Evolutionary conservation across 2,113 vertebrate species (phyloP).

Genomic region (Lamprotornis superbus): DNA sequence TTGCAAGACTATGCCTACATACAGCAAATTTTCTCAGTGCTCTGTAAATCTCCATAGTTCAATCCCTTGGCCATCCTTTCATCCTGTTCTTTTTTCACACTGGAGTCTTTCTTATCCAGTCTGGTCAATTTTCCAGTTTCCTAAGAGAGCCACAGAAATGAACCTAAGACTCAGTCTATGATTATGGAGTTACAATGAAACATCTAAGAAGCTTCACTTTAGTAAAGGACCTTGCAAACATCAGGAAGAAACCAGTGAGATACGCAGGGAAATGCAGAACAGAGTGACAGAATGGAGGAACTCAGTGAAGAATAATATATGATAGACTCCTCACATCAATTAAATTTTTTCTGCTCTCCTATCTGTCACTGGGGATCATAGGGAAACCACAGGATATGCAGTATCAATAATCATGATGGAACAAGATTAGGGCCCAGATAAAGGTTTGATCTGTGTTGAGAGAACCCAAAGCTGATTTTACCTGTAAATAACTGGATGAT

Average conservation of each 20-base stretch:
- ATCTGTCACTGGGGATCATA: not conserved
- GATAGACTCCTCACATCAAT: not conserved
- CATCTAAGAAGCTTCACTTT: not conserved
- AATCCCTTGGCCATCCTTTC: not conserved
- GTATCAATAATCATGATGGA: not conserved
- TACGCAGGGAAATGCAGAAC: not conserved
- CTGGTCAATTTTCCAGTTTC: not conserved
- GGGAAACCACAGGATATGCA: not conserved
- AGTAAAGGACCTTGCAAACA: not conserved
- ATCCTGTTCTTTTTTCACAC: not conserved
- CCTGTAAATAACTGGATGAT: not conserved
- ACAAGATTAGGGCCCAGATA: not conserved
- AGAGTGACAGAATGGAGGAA: not conserved
- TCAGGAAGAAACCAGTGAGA: not conserved
- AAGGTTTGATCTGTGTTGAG: not conserved
- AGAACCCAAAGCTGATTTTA: not conserved
- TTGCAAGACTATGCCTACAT: not conserved
- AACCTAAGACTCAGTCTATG: not conserved
- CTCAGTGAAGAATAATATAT: not conserved
- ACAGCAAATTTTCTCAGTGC: not conserved
- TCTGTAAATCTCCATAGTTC: not conserved
- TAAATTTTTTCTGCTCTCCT: not conserved
- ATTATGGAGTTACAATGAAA: not conserved
- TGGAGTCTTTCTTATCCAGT: not conserved
- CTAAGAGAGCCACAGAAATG: not conserved